These are phyloP conservation scores for Cryptocephalus moraei DNA, from an alignment of 2,888 invertebrate genomes.

Conservation along the genomic window DNA sequence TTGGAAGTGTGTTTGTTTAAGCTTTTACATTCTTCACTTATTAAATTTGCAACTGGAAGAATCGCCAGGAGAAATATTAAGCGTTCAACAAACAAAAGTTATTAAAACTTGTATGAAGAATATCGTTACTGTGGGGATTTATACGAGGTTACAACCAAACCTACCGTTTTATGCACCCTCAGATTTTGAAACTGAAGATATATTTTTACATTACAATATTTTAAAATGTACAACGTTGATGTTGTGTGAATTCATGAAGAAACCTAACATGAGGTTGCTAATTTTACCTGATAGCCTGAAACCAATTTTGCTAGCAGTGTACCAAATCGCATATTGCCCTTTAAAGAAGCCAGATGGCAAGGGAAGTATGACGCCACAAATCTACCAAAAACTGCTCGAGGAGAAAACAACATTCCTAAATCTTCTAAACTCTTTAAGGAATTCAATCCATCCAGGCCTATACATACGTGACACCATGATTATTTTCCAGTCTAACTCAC, in stretches of 20 bases:
- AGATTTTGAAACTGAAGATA: constrained; percentile 20
- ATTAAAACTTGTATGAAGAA: constrained; percentile 52
- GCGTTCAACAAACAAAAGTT: constrained; percentile 56
- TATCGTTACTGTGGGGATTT: constrained; percentile 53
- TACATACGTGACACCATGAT: constrained; percentile 62
- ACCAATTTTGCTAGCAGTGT: constrained; percentile 54
- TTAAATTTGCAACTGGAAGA: constrained; percentile 23
- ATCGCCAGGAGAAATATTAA: constrained; percentile 41
- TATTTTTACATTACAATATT: constrained; percentile 42
- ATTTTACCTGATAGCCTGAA: constrained; percentile 47
- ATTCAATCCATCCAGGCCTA: constrained; percentile 48
- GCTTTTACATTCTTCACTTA: constrained; percentile 37
- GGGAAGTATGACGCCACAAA: constrained; percentile 47
- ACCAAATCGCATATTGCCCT: constrained; percentile 60
- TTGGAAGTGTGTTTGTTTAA: constrained; percentile 39
- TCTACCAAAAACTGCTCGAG: constrained; percentile 41
- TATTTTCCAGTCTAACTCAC: constrained; percentile 47
- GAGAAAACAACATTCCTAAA: constrained; percentile 44
- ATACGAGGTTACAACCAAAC: constrained; percentile 52
- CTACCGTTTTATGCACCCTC: constrained; percentile 18
- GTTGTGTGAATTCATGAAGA: constrained; percentile 39
- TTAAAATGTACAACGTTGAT: constrained; percentile 43
- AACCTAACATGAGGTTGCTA: constrained; percentile 45
- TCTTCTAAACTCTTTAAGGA: constrained; percentile 43
- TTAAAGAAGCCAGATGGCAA: constrained; percentile 45